Percentiles rank a stretch among this genome's conserved stretches.
Conservation (phyloP, 2,888 invertebrate genomes). For the Lordiphosa andalusiaca region DNA sequence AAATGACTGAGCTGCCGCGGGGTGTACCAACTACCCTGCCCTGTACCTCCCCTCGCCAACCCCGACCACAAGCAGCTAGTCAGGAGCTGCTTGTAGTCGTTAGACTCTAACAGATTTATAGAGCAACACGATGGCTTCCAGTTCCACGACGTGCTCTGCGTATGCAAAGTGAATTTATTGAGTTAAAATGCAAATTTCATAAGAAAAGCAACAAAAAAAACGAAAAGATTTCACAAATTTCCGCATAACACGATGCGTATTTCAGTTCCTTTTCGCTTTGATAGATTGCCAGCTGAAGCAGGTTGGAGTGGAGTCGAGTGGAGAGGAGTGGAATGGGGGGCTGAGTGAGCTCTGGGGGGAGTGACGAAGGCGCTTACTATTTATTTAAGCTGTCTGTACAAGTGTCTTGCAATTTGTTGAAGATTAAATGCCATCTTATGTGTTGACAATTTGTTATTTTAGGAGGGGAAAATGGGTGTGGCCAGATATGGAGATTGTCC, state of each 20-base stretch:
- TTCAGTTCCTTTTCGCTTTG: constrained; percentile 42
- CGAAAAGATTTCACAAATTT: constrained; percentile 68
- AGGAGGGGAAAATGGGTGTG: constrained; percentile 30
- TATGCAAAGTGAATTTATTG: constrained; percentile 80
- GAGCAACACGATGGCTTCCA: constrained; percentile 61
- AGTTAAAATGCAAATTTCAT: constrained; percentile 79
- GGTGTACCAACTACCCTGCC: constrained; percentile 20
- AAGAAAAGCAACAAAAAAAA: constrained; percentile 22
- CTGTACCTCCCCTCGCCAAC: neutral
- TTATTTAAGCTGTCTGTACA: constrained; percentile 72
- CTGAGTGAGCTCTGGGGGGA: constrained; percentile 3
- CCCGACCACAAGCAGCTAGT: neutral
- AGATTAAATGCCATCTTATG: constrained; percentile 72
- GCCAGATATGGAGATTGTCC: constrained; percentile 18
- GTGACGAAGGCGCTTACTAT: constrained; percentile 50
- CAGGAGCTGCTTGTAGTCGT: constrained; percentile 44
- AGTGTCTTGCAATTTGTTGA: constrained; percentile 73
- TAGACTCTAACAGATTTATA: constrained; percentile 66
- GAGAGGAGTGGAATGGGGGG: constrained; percentile 5
- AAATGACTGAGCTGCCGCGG: constrained; percentile 42
- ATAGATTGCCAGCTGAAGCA: constrained; percentile 60
- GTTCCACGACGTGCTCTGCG: constrained; percentile 38
- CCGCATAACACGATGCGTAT: constrained; percentile 61
- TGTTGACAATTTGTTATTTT: constrained; percentile 73
- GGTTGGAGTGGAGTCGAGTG: neutral